Evolutionary conservation across 2,113 vertebrate species (phyloP), one percentile per base, ranked within the genome.

Genomic region (Semnopithecus entellus): DNA sequence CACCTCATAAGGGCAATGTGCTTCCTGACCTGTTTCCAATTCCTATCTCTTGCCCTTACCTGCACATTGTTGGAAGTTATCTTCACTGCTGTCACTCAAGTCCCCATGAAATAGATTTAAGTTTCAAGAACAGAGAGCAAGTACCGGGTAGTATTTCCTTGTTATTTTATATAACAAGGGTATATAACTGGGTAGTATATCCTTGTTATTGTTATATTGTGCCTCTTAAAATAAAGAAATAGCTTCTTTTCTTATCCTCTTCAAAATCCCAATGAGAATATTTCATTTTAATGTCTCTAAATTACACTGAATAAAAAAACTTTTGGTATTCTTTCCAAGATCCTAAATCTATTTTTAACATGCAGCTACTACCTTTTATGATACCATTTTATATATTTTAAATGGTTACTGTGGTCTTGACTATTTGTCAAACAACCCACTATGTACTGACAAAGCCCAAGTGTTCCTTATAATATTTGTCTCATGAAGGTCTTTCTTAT

Each of bases 201-300:
- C 48, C 48, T 88, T 66, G 5, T 80, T 68, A 68, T 18, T 68
- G 16, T 18, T 79, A 85, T 52, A 70, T 5, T 72, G 43, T 45
- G 12, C 48, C n/a, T 88, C 76, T 94, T 95, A 93, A 80, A 94
- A 79, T 76, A 86, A 97, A 93, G 8, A 82, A 93, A 64, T 50
- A 72, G 52, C 78, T 95, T 95, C 66, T 64, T 80, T 89, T 79
- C 64, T 61, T 70, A 70, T 55, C 32, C 12, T 88, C 27, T 89
- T 95, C 38, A 89, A 82, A 97, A 82, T 91, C 14, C 38, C 80
- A 86, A 18, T 57, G 66, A 68, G 61, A 92, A 32, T 96, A 82
- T 95, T 96, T 97, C 59, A 88, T 82, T 90, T 96, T 82, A 89
- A 95, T 85, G 22, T 85, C 66, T 95, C 85, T 70, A 90, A 86